Evolutionary conservation across 2,797 vertebrate species (phyloP).

Genomic region (Lemur catta): DNA sequence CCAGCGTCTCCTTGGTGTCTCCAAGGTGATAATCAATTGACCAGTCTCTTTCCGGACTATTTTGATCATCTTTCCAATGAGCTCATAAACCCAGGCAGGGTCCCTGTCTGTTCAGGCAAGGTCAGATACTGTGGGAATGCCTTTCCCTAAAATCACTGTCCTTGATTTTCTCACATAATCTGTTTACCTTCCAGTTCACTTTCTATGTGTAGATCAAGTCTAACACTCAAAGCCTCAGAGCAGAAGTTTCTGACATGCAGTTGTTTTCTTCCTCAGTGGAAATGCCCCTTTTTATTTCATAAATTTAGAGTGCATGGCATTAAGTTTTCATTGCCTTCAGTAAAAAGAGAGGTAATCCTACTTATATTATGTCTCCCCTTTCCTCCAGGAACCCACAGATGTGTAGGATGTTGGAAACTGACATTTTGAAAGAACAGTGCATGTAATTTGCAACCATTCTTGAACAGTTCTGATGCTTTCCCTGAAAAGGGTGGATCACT

Average conservation of each 20-base stretch:
- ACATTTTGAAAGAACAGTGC: slow-evolving; percentile 42
- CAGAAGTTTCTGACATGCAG: neutral
- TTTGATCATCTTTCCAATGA: neutral
- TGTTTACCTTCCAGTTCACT: neutral
- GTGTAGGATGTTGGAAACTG: neutral
- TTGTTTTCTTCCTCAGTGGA: neutral
- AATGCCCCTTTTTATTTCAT: neutral
- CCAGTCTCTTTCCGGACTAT: neutral
- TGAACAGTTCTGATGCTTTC: neutral
- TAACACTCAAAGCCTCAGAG: neutral
- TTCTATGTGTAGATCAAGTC: neutral
- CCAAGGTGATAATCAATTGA: neutral
- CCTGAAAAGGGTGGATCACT: slow-evolving; percentile 19
- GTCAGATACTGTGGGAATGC: neutral
- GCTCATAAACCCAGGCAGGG: neutral
- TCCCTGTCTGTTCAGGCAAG: neutral
- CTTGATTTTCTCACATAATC: neutral
- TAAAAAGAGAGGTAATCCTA: neutral
- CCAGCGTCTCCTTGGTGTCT: neutral
- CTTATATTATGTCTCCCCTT: neutral
- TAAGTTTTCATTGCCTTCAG: neutral
- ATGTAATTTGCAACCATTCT: slow-evolving; percentile 37
- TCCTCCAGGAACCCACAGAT: neutral
- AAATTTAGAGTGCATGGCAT: neutral
- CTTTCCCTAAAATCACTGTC: neutral